Evolutionary conservation across 1,140 invertebrate genomes (phyloP).

Genomic region (Drosophila pachea): DNA sequence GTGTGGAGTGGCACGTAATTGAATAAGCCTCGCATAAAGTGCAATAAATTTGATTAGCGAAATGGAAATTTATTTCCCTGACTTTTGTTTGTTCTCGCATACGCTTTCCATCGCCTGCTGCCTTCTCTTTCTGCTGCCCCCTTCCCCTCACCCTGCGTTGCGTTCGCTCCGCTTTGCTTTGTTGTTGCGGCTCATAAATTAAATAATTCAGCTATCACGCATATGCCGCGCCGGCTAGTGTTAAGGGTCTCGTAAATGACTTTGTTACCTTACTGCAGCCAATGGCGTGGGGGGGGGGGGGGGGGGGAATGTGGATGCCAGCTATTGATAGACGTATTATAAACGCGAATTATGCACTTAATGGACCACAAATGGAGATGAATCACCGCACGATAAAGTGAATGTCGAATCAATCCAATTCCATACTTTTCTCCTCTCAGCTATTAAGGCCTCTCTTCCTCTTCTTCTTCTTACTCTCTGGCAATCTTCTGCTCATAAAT

Average conservation of each 20-base stretch:
- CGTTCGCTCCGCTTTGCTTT: conserved; percentile 17
- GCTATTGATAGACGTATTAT: too few relatives aligned
- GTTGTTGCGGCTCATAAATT: conserved; percentile 75
- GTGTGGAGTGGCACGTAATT: conserved; percentile 61
- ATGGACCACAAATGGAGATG: too few relatives aligned
- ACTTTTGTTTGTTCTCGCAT: conserved; percentile 45
- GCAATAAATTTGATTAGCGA: conserved; percentile 79
- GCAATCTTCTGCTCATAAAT: background rate
- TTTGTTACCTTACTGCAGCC: conserved; percentile 61
- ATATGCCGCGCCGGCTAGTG: conserved; percentile 33
- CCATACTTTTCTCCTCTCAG: too few relatives aligned
- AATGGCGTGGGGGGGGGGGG: conserved; percentile 41
- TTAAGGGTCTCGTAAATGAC: conserved; percentile 70
- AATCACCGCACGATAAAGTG: too few relatives aligned
- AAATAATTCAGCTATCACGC: conserved; percentile 64
- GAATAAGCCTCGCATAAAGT: conserved; percentile 76
- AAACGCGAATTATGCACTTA: too few relatives aligned
- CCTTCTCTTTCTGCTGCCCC: background rate
- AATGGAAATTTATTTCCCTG: conserved; percentile 74
- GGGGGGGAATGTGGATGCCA: too few relatives aligned
- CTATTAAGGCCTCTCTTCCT: too few relatives aligned
- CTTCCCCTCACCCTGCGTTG: too few relatives aligned
- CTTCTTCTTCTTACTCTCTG: background rate
- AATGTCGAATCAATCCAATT: too few relatives aligned
- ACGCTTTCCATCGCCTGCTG: conserved; percentile 44